Evolutionary conservation across 2,888 invertebrate species (phyloP).

Genomic region (Nomada ruficornis): DNA sequence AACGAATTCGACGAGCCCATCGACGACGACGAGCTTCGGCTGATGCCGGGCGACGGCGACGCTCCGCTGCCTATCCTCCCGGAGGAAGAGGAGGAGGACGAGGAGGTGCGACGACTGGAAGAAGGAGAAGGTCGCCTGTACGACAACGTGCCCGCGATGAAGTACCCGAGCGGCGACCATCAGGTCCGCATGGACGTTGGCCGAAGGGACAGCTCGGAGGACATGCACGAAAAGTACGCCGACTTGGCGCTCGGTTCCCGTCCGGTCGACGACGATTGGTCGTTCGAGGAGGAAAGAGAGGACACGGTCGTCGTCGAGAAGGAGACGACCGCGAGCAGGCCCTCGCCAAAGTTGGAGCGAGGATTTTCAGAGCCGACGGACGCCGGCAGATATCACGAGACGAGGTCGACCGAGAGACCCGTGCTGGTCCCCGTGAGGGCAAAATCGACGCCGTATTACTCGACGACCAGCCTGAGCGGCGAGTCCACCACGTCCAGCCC

Average conservation of each 20-base stretch:
- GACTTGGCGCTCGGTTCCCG: conserved; percentile 75
- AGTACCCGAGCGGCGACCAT: conserved; percentile 78
- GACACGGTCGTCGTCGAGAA: neutral
- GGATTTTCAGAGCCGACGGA: conserved; percentile 75
- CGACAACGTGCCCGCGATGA: conserved; percentile 83
- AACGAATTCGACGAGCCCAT: conserved; percentile 79
- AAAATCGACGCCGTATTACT: conserved; percentile 82
- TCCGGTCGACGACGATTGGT: conserved; percentile 79
- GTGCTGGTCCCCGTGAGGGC: conserved; percentile 84
- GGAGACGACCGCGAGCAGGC: conserved; percentile 13
- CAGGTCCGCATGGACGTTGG: conserved; percentile 78
- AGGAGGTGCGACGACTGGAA: conserved; percentile 75
- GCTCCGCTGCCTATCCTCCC: conserved; percentile 80
- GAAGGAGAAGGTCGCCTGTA: conserved; percentile 79
- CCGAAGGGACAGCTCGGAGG: conserved; percentile 80
- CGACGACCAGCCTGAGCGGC: conserved; percentile 87
- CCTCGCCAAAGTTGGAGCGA: conserved; percentile 64
- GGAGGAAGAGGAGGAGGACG: conserved; percentile 80
- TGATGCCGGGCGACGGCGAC: conserved; percentile 73
- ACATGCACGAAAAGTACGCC: conserved; percentile 82
- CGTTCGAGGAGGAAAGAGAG: conserved; percentile 64
- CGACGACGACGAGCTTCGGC: conserved; percentile 73
- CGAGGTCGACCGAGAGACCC: conserved; percentile 85
- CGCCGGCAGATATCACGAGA: conserved; percentile 75
- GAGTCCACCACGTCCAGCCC: conserved; percentile 86